Evolutionary conservation across 2,797 vertebrate genomes (phyloP).

Genomic region (Myotis pilosus): DNA sequence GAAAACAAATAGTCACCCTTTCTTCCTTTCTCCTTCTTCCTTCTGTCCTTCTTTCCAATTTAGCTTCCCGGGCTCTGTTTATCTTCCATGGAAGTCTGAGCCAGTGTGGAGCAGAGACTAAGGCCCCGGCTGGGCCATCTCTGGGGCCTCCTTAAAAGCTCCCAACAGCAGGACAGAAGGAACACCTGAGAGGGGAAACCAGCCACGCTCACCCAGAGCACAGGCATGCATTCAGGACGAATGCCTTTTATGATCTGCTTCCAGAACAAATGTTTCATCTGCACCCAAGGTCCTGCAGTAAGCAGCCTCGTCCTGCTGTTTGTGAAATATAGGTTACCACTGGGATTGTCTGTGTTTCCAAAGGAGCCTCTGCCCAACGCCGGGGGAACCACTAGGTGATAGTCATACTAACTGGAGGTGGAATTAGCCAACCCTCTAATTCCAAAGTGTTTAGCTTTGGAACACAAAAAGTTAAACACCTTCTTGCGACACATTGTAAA

Average conservation of each 20-base stretch:
- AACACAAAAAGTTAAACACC: slow-evolving; percentile 87
- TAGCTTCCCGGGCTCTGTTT: neutral
- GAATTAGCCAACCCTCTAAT: slow-evolving; percentile 86
- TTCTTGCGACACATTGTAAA: slow-evolving; percentile 89
- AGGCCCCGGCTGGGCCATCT: neutral
- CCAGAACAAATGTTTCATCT: slow-evolving; percentile 66
- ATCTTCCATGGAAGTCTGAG: neutral
- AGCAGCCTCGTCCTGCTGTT: neutral
- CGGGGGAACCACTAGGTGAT: slow-evolving; percentile 76
- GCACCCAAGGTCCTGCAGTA: neutral
- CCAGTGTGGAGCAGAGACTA: neutral
- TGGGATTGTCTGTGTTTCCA: neutral
- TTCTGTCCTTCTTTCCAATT: neutral
- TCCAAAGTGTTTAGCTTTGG: slow-evolving; percentile 86
- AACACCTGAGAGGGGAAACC: slow-evolving; percentile 11
- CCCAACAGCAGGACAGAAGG: neutral
- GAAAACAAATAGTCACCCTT: neutral
- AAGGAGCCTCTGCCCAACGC: slow-evolving; percentile 45
- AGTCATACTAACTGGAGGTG: slow-evolving; percentile 76
- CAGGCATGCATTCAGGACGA: slow-evolving; percentile 53
- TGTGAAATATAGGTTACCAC: slow-evolving; percentile 57
- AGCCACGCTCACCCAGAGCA: slow-evolving; percentile 49
- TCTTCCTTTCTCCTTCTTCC: neutral
- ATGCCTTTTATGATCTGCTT: slow-evolving; percentile 61
- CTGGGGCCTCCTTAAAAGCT: neutral